Evolutionary conservation across 2,797 vertebrate species (phyloP).

Genomic region (Pipistrellus nathusii): DNA sequence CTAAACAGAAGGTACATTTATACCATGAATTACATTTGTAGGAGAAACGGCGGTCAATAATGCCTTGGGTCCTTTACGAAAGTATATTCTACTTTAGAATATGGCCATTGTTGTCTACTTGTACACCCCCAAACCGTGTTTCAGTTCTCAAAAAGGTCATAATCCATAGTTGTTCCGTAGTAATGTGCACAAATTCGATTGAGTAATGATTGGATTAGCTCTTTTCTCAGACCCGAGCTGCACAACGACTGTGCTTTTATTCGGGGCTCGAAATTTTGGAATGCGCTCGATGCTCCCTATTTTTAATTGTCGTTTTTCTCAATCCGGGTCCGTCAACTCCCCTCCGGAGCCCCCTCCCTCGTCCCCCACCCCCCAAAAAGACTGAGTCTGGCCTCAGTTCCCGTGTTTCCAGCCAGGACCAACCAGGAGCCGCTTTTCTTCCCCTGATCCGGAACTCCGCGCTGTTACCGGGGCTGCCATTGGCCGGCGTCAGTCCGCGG

Average conservation of each 20-base stretch:
- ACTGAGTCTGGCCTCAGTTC: constrained; percentile 78
- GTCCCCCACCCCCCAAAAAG: neutral
- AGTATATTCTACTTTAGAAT: constrained; percentile 63
- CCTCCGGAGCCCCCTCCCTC: neutral
- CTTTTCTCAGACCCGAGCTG: constrained; percentile 65
- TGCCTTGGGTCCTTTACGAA: constrained; percentile 59
- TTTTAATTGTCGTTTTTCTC: constrained; percentile 67
- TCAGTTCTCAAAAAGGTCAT: constrained; percentile 59
- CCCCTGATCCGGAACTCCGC: constrained; percentile 77
- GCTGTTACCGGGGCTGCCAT: constrained; percentile 86
- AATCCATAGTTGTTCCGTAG: constrained; percentile 55
- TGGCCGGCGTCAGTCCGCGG: constrained; percentile 88
- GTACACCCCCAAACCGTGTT: constrained; percentile 52
- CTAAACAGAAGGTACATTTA: constrained; percentile 53
- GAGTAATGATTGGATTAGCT: constrained; percentile 54
- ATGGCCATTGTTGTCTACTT: constrained; percentile 46
- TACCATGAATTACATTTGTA: constrained; percentile 31
- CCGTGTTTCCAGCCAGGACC: constrained; percentile 85
- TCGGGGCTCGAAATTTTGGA: constrained; percentile 55
- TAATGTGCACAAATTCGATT: constrained; percentile 26
- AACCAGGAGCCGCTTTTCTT: constrained; percentile 87
- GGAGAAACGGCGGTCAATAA: constrained; percentile 42
- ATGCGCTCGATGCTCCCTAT: constrained; percentile 55
- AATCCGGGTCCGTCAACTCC: constrained; percentile 42
- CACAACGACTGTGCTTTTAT: constrained; percentile 59